Evolutionary conservation across 2,113 vertebrate species (phyloP).

Genomic region (Xiphorhynchus elegans): DNA sequence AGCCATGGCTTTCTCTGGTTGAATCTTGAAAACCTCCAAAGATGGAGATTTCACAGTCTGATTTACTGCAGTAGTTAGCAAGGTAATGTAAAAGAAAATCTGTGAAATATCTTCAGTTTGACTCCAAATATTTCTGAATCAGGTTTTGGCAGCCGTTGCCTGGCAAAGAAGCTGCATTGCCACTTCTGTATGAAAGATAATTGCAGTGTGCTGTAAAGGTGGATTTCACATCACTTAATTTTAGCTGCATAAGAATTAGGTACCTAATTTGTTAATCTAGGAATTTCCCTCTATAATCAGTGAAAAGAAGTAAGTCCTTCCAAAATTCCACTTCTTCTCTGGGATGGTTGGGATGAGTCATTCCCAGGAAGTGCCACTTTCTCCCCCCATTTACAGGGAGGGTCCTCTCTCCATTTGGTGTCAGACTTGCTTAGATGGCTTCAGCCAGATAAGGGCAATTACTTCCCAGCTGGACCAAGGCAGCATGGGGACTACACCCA

Average conservation of each 20-base stretch:
- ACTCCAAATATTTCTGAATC: background rate
- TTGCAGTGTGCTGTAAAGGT: background rate
- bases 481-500: background rate
- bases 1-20: background rate
- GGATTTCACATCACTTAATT: background rate
- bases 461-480: background rate
- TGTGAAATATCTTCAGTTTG: background rate
- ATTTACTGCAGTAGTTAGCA: background rate
- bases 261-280: background rate
- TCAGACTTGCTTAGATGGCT: background rate
- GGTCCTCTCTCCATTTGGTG: background rate
- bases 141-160: background rate
- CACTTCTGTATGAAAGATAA: background rate
- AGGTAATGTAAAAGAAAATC: background rate
- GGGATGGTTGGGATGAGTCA: background rate
- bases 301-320: background rate
- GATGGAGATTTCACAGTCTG: background rate
- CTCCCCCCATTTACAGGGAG: background rate
- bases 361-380: background rate
- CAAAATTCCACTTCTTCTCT: background rate
- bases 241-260: background rate
- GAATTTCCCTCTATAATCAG: background rate
- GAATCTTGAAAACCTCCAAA: slow-evolving; percentile 1
- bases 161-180: background rate
- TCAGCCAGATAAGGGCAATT: background rate